phyloP scores from a whole-genome alignment of 1,140 invertebrate species.

The Sinella curviseta region DNA sequence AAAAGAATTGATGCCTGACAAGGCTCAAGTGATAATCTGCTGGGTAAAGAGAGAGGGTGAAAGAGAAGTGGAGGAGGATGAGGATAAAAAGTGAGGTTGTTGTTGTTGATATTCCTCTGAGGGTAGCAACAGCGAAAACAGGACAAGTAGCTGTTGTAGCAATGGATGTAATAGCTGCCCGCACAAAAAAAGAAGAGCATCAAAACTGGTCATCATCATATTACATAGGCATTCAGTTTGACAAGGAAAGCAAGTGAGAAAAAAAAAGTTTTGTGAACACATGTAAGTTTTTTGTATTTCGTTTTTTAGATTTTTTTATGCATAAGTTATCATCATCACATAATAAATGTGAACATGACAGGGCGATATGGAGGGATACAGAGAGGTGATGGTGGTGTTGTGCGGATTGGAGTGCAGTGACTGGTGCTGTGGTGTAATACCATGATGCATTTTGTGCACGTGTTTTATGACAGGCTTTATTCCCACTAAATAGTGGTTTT shows the following conservation, averaged over 20 bases:
- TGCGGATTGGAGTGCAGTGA: too few relatives aligned
- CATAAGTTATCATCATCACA: too few relatives aligned
- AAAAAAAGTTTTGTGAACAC: not conserved
- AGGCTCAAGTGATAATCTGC: not conserved
- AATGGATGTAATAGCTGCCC: not conserved
- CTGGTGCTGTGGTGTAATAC: not conserved
- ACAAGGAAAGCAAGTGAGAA: not conserved
- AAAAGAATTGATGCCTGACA: constrained; percentile 2
- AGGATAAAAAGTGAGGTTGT: not conserved
- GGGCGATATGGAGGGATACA: too few relatives aligned
- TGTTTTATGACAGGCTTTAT: constrained; percentile 15
- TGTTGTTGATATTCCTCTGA: too few relatives aligned
- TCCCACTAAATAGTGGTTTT: constrained; percentile 22
- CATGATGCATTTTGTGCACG: constrained; percentile 3
- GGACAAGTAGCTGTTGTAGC: not conserved
- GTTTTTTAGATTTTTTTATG: too few relatives aligned
- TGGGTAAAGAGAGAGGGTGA: not conserved
- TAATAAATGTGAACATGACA: too few relatives aligned
- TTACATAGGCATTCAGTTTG: not conserved
- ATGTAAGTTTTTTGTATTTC: too few relatives aligned
- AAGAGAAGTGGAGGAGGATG: not conserved
- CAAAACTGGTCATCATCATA: not conserved
- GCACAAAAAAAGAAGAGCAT: not conserved
- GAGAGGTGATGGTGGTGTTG: too few relatives aligned
- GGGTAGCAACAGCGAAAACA: not conserved